Base-by-base conservation (phyloP, 2,888 invertebrate genomes). In the Vanessa cardui region DNA sequence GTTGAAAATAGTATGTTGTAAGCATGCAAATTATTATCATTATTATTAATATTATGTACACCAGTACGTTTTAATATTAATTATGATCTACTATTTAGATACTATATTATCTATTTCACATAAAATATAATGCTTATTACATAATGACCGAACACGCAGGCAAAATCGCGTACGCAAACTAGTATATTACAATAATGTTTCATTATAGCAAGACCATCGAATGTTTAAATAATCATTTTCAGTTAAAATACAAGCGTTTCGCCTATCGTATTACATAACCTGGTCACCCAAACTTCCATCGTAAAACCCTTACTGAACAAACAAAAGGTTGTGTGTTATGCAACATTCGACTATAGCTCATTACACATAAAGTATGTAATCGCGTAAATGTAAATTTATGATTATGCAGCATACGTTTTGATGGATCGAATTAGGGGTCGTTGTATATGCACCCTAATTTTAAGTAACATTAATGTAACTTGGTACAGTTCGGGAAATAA, bases 361-460 rank as follows among this genome's bases (percentile, higher is more conserved):
- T n/a, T 16, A n/a, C n/a, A 8, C 31, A 31, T 54, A 33, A 54
- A 18, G 39, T 18, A 18, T 18, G 33, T 4, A 33, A 39, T 33
- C 18, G 18, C n/a, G 3, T 39, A 33, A 20, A 39, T 33, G 16
- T 39, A 56, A 33, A 39, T 39, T 39, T 31, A n/a, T 54, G n/a
- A 31, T 54, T 54, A 54, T 33, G 54, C 31, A 33, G 20, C 54
- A 54, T 54, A 31, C 54, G 26, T 54, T 54, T 31, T 54, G 54
- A 54, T n/a, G 54, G n/a, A 54, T 54, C 54, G n/a, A 64, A 33
- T 33, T 50, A 54, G 49, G 66, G 66, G 46, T 49, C 49, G 47
- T 47, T 46, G 44, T 59, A 31, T 66, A 66, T 66, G 66, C 47
- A 66, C 66, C 66, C 66, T 66, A 60, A 47, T 47, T 60, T 60